Percentiles rank a stretch among this genome's conserved stretches.
Conservation (phyloP, 2,113 vertebrate genomes). For the Ia io region DNA sequence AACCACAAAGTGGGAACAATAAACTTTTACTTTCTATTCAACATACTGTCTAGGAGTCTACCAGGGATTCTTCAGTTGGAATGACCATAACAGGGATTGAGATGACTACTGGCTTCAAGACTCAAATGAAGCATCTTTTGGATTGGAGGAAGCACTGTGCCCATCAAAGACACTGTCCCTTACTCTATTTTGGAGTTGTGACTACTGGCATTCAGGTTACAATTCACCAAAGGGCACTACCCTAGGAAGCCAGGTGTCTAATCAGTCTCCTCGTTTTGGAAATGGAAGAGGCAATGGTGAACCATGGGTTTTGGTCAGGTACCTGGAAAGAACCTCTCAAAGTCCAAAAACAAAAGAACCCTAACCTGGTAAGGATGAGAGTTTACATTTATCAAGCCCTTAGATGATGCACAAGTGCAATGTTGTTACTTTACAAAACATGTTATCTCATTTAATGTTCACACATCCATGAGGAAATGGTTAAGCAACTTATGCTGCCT, state of each 20-base stretch:
- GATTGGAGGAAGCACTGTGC: not conserved
- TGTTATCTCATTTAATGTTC: not conserved
- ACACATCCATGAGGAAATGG: not conserved
- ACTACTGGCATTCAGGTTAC: not conserved
- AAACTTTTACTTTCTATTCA: constrained; percentile 36
- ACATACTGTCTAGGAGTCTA: not conserved
- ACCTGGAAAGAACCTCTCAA: not conserved
- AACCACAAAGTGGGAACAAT: constrained; percentile 25
- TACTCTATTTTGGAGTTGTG: not conserved
- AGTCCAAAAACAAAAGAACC: not conserved
- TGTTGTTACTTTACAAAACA: not conserved
- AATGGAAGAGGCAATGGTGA: not conserved
- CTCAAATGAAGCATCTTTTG: not conserved
- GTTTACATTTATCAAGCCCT: not conserved
- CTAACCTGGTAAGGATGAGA: too few relatives aligned
- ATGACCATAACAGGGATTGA: not conserved
- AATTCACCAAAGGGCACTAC: not conserved
- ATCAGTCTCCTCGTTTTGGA: not conserved
- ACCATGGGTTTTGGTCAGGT: not conserved
- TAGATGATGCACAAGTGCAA: not conserved
- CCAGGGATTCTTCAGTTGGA: not conserved
- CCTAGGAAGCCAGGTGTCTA: not conserved
- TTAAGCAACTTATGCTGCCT: not conserved
- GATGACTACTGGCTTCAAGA: not conserved
- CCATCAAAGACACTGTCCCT: not conserved